Base-by-base conservation (phyloP, 2,888 invertebrate species). In the Chouioia cunea region DNA sequence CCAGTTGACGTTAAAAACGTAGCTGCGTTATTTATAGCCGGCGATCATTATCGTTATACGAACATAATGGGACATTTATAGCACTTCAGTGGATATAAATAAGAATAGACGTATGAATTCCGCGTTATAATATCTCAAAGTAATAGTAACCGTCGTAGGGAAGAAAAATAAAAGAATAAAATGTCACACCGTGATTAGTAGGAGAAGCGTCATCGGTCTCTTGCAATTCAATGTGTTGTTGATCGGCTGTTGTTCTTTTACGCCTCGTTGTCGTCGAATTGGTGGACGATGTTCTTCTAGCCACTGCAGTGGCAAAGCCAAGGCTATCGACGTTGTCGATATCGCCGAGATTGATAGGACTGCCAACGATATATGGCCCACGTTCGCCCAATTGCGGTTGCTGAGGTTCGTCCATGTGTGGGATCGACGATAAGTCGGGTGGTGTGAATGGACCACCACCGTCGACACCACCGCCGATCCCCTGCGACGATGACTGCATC, bases 361-460 rank as follows among this genome's bases (percentile, higher is more conserved):
- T 85, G 53, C 85, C 85, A 71, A 85, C 77, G 73, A 85, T 85
- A 70, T 83, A 85, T 23, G 82, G 84, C 74, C 77, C 70, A 78
- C 77, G 76, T 0, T 71, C 71, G 56, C 70, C 74, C 20, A 70
- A 36, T 23, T 68, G 76, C 50, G 76, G 73, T 66, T 75, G 68
- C 10, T 82, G 79, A 16, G 83, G 81, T 74, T 79, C 85, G 79
- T 85, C 85, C 83, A 85, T 85, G 76, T 85, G 85, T 16, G 85
- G 85, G 75, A 85, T 85, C 50, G 84, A 82, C 60, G 82, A 83
- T 44, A 85, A 78, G 62, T 85, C 84, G 73, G 84, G 79, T 10
- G 85, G 85, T 68, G 83, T 84, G 70, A 82, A 85, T n/a, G 85
- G 84, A 65, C 79, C 62, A 62, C 70, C n/a, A 27, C 36, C 36